Evolutionary conservation across 2,888 invertebrate genomes (phyloP), one percentile per base, ranked within the genome.

Genomic region (Pristionchus maxplancki): DNA sequence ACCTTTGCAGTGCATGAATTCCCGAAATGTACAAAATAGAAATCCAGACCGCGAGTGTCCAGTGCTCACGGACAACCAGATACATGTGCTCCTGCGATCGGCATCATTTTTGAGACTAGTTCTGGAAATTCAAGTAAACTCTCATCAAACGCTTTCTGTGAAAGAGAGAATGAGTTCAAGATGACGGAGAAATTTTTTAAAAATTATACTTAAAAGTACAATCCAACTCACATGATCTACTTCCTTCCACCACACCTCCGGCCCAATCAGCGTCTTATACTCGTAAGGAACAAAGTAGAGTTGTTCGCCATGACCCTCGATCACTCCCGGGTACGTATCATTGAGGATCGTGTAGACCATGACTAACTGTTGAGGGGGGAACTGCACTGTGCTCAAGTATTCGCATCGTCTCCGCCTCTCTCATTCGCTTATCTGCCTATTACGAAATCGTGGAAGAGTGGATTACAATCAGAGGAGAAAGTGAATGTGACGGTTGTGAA

Each of bases 1-100:
- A 94, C 62, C 92, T 91, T 82, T 95, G 94, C 40, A 95, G 94
- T 24, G 94, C 92, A 91, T 95, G 95, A 8, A 95, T 95, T n/a
- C 94, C 89, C 53, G 95, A 90, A 28, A 95, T 92, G 89, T 95
- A 95, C 24, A 95, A 92, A 8, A 92, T 92, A 0, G 95, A 93
- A 90, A 92, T 88, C 83, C 90, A 90, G 20, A 94, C 88, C 37
- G 91, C 91, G 44, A 90, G 89, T 71, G 88, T 89, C 92, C 92
- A 92, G 84, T 92, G 89, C 62, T 89, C 88, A 31, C 89, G 89
- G 89, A 92, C 91, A 87, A 92, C 90, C 81, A 44, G 5, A 44
- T 81, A 48, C 40, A 34, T 28, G 2, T 40, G 31, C 81, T 62
- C 48, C 58, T 89, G 44, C n/a, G n/a, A 44, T 9, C 44, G 44